phyloP scores from a whole-genome alignment of 2,888 invertebrate species.

The Venusia cambrica region DNA sequence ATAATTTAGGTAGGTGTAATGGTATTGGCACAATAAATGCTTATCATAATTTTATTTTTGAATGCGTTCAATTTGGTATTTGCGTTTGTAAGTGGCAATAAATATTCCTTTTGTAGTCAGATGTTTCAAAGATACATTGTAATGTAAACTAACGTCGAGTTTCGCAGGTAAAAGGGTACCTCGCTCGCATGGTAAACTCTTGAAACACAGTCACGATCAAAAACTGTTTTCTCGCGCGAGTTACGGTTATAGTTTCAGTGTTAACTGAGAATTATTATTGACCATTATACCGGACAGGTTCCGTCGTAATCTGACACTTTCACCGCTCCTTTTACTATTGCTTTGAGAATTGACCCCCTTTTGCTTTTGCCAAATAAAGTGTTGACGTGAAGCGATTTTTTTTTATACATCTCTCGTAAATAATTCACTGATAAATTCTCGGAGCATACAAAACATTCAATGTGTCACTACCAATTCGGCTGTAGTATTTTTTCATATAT shows the following conservation, averaged over 20 bases:
- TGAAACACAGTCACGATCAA: slow-evolving; percentile 42
- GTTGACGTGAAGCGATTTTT: too few relatives aligned
- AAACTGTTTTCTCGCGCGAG: slow-evolving; percentile 34
- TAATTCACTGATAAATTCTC: too few relatives aligned
- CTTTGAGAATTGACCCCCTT: slow-evolving; percentile 19
- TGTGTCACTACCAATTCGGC: neutral
- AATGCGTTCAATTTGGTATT: slow-evolving; percentile 14
- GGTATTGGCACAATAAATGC: slow-evolving; percentile 26
- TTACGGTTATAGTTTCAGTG: slow-evolving; percentile 35
- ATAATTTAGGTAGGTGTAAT: slow-evolving; percentile 33
- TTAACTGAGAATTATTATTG: slow-evolving; percentile 34
- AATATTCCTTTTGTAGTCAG: slow-evolving; percentile 17
- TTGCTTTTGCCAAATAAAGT: neutral
- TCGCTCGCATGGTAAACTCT: slow-evolving; percentile 26
- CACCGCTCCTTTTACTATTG: slow-evolving; percentile 28
- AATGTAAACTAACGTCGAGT: slow-evolving; percentile 1
- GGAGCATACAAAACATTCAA: too few relatives aligned
- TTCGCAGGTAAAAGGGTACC: slow-evolving; percentile 10
- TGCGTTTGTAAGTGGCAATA: slow-evolving; percentile 20
- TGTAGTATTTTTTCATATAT: neutral
- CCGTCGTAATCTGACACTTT: slow-evolving; percentile 32
- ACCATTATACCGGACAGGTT: slow-evolving; percentile 32
- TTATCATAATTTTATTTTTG: slow-evolving; percentile 27
- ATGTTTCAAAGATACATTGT: slow-evolving; percentile 11
- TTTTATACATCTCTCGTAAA: too few relatives aligned